phyloP scores from a whole-genome alignment of 2,797 vertebrate species.

The Alcedo quadribrachys region DNA sequence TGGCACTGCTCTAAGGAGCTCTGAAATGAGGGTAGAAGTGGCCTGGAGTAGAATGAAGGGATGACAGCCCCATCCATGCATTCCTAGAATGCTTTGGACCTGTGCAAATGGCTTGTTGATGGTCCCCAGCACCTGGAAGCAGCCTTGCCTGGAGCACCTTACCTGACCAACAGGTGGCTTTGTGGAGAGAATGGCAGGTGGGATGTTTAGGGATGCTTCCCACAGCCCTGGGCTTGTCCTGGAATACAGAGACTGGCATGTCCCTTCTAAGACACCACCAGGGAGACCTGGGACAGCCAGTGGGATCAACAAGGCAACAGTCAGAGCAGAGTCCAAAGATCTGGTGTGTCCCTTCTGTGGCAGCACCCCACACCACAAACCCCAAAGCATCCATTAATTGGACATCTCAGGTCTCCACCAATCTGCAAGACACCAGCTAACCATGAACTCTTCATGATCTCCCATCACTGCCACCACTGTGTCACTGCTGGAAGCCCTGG shows the following conservation, averaged over 20 bases:
- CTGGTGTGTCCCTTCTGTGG: neutral
- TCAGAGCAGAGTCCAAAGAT: neutral
- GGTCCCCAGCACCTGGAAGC: neutral
- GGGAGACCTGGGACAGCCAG: neutral
- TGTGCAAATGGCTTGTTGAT: rapidly evolving
- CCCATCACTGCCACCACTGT: neutral
- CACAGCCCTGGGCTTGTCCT: neutral
- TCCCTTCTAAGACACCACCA: neutral
- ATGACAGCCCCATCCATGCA: neutral
- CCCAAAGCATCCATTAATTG: neutral
- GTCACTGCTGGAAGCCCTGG: neutral
- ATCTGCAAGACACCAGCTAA: neutral
- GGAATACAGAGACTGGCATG: neutral
- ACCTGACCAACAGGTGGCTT: rapidly evolving
- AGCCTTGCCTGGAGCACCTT: no score
- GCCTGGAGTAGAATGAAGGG: rapidly evolving
- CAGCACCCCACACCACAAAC: neutral
- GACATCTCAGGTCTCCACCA: no score
- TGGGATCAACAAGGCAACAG: neutral
- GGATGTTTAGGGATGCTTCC: neutral
- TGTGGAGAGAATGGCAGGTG: neutral
- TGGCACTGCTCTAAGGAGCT: rapidly evolving
- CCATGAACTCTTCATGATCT: neutral
- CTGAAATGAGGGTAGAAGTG: neutral
- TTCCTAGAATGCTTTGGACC: rapidly evolving